phyloP scores from a whole-genome alignment of 23 tunicate genomes.

The Halocynthia aurantium region DNA sequence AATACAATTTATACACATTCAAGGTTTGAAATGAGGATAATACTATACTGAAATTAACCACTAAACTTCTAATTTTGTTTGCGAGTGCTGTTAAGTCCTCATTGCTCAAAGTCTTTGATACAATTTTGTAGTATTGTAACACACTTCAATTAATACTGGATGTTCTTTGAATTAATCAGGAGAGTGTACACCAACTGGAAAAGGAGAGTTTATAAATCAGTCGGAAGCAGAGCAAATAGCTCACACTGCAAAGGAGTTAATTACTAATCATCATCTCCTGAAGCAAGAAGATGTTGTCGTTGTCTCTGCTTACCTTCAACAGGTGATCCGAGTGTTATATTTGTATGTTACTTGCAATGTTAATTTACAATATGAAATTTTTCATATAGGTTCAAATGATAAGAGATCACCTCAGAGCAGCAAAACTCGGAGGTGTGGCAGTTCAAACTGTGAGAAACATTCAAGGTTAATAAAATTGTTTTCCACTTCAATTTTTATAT shows the following conservation, averaged over 20 bases:
- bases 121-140: too few species aligned
- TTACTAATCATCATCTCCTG: background rate
- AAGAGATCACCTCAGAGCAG: background rate
- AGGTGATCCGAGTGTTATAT: constrained; percentile 4
- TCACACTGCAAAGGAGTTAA: background rate
- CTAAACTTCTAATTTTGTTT: too few species aligned
- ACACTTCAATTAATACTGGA: too few species aligned
- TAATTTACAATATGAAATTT: background rate
- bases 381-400: background rate
- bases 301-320: background rate
- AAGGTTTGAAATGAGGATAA: constrained; percentile 10
- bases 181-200: constrained; percentile 1
- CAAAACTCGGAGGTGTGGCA: background rate
- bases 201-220: constrained; percentile 13
- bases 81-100: too few species aligned
- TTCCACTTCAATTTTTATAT: too few species aligned
- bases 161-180: background rate
- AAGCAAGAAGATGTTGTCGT: constrained; percentile 7
- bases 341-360: background rate
- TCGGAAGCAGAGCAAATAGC: constrained; percentile 12
- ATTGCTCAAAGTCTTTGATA: too few species aligned
- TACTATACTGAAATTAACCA: too few species aligned
- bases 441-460: constrained; percentile 6
- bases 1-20: constrained; percentile 31
- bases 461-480: constrained; percentile 13